Percentiles rank a stretch among this genome's conserved stretches.
Conservation (phyloP, 2,888 invertebrate genomes). For the Lissocephala sabroskyi region DNA sequence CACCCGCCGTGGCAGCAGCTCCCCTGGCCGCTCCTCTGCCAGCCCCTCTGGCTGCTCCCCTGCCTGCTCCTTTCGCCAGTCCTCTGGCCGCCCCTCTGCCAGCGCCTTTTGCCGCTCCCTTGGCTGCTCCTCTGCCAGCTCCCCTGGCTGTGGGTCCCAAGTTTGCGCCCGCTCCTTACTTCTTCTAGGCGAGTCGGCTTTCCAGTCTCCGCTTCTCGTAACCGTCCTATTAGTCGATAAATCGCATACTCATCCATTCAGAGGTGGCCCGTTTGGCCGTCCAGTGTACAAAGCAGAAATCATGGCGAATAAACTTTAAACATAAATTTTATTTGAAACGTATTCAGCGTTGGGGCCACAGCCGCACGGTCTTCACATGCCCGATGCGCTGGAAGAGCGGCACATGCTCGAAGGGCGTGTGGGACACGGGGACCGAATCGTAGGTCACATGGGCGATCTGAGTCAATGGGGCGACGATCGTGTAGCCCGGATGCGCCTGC, state of each 20-base stretch:
- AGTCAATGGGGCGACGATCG: conserved; percentile 55
- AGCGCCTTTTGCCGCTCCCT: conserved; percentile 17
- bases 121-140: conserved; percentile 17
- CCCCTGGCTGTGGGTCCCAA: conserved; percentile 33
- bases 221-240: conserved; percentile 23
- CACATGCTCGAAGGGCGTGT: conserved; percentile 53
- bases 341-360: conserved; percentile 10
- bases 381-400: conserved; percentile 60
- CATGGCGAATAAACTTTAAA: conserved; percentile 34
- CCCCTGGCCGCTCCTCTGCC: conserved; percentile 38
- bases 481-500: conserved; percentile 48
- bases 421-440: conserved; percentile 56
- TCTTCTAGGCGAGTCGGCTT: conserved; percentile 26
- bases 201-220: conserved; percentile 4
- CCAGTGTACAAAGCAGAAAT: conserved; percentile 11
- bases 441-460: conserved; percentile 61
- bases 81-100: too few species aligned
- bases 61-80: conserved; percentile 14
- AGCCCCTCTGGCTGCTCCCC: conserved; percentile 24
- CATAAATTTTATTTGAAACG: conserved; percentile 1
- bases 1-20: conserved; percentile 37
- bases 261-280: not conserved
- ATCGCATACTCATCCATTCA: too few species aligned
- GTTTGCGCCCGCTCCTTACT: conserved; percentile 44
- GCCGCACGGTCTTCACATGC: conserved; percentile 33